A percentile compares a stretch with the other conserved stretches of the same genome.
Evolutionary conservation across 1,140 invertebrate species (phyloP).

Genomic region (Vanessa atalanta): DNA sequence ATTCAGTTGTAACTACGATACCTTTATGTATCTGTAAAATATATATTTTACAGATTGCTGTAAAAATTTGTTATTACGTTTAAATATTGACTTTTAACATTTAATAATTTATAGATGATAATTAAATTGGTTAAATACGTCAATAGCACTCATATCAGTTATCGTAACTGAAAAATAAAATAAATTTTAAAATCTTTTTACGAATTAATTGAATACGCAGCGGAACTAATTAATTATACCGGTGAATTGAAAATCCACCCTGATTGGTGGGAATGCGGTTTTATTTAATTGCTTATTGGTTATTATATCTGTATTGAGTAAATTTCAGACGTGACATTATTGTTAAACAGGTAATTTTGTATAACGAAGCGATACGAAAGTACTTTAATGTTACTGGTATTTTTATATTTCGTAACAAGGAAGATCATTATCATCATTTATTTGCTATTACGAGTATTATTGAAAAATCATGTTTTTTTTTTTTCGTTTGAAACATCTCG

Average conservation of each 20-base stretch:
- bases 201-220: conserved; percentile 24
- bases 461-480: no score
- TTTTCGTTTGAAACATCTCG: no score
- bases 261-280: conserved; percentile 31
- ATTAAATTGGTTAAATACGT: conserved; percentile 6
- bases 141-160: not conserved
- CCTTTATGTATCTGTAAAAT: no score
- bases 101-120: not conserved
- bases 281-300: conserved; percentile 33
- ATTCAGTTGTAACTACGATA: no score
- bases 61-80: not conserved
- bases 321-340: conserved; percentile 1
- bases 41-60: no score
- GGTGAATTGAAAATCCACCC: conserved; percentile 26
- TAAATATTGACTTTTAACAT: not conserved
- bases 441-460: no score
- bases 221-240: conserved; percentile 33
- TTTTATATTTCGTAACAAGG: no score
- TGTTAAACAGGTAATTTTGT: conserved; percentile 1
- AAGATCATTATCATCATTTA: no score
- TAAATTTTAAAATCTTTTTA: conserved; percentile 16
- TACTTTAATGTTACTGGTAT: no score
- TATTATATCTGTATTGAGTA: conserved; percentile 19
- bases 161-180: not conserved
- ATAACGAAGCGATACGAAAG: not conserved